Base-by-base conservation (phyloP, 2,888 invertebrate genomes). In the Nasonovia ribisnigri region DNA sequence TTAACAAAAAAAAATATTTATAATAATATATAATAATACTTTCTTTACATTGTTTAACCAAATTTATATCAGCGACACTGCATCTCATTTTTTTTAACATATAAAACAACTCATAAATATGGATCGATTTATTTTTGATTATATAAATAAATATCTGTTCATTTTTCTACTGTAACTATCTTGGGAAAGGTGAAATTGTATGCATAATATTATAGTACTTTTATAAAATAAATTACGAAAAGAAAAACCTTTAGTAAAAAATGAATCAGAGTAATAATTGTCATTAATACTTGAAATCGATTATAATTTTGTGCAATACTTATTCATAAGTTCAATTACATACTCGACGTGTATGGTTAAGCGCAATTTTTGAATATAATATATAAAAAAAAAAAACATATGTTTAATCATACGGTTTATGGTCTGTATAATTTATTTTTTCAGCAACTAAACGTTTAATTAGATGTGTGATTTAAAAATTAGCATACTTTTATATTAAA, bases 401-500 rank as follows among this genome's bases (percentile, higher is more conserved):
- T 16, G 20, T 57, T 91, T 86, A 67, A 92, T 88, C 88, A 67
- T 67, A 92, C 10, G 11, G 36, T 67, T 29, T 26, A 36, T 46
- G 3, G 67, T 67, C n/a, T 26, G 11, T 36, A n/a, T 92, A 67
- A 92, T 92, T 67, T 92, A 10, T 42, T 42, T 86, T 48, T 92
- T 92, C 48, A 67, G 48, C 48, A 51, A 60, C 67, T 29, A 67
- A 67, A 92, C 92, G 42, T 92, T 87, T 67, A 92, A 92, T 92
- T 87, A 87, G 48, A 51, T 26, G 87, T 92, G 67, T 29, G 67
- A 67, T 88, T 67, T 88, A 57, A 88, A 92, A 88, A 92, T 88
- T 88, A 92, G 20, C 51, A 92, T 88, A 46, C 6, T 48, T n/a
- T 42, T 10, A 43, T 3, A 48, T 54, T 29, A 54, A 91, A 54